Base-by-base conservation (phyloP, 1,140 invertebrate genomes). In the Mycetomoellerius zeteki region DNA sequence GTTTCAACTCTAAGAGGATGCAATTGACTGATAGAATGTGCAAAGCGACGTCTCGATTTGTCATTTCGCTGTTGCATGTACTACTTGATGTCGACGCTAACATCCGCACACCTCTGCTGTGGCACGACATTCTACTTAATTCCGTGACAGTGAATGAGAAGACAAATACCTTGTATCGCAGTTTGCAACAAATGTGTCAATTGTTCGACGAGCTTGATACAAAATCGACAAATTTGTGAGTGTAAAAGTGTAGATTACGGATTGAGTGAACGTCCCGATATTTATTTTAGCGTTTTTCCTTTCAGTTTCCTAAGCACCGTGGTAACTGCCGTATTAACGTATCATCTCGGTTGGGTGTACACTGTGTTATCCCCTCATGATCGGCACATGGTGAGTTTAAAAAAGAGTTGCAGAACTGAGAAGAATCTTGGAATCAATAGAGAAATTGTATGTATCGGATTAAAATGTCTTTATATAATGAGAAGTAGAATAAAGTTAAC, bases 291-390 rank as follows among this genome's bases (percentile, higher is more conserved):
- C 85, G 30, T 90, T 58, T 96, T 96, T 37, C 8, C 33, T 37
- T 37, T 80, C 96, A 99, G 98, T 96, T 99, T 99, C 95, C 96
- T 99, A 77, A 99, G 98, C 93, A 98, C 98, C 19, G 95, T 99
- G 73, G 93, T 99, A 30, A 99, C 98, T 6, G 98, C 98, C 80
- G 97, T 99, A 33, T 95, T 99, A 64, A 99, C 98, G 0, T 97
- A 99, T 95, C 98, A 99, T 94, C 96, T 99, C 24, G 98, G 98
- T 2, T 99, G 98, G 98, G 98, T 99, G 69, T 96, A 97, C 30
- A 98, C 98, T 0, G 97, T 98, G 16, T 86, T 95, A 75, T 93
- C 95, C 37, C 77, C 92, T 30, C 87, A 84, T 6, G 93, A 94
- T 88, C 89, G 90, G 54, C 90, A 92, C 86, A 81, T 92, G 93